Evolutionary conservation across 1,140 invertebrate species (phyloP).

Genomic region (Colletes latitarsis): DNA sequence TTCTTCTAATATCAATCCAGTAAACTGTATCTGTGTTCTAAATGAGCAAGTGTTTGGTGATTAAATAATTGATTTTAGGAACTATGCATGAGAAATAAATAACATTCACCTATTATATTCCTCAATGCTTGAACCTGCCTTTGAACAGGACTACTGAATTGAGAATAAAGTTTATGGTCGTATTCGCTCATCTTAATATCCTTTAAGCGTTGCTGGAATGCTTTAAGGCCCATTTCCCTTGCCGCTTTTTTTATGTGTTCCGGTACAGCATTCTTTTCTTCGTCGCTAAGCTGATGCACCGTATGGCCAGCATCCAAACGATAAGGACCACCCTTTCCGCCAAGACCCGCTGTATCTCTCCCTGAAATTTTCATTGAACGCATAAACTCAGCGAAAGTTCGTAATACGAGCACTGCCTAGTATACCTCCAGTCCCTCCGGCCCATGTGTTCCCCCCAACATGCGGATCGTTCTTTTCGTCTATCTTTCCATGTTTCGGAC

Average conservation of each 20-base stretch:
- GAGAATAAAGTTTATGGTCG: constrained; percentile 93
- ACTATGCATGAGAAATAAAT: no score
- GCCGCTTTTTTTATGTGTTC: constrained; percentile 94
- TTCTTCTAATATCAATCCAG: no score
- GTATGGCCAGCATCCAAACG: constrained; percentile 95
- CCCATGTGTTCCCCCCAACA: constrained; percentile 98
- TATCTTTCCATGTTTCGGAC: constrained; percentile 95
- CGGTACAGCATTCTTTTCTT: constrained; percentile 94
- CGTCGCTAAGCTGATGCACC: constrained; percentile 93
- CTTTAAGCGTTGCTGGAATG: constrained; percentile 92
- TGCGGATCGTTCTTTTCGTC: constrained; percentile 94
- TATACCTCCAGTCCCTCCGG: constrained; percentile 93
- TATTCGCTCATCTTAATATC: constrained; percentile 98
- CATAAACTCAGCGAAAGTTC: neutral
- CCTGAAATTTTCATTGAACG: constrained; percentile 62
- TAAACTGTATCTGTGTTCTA: no score
- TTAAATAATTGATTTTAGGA: no score
- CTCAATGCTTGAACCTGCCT: constrained; percentile 87
- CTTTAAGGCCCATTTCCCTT: constrained; percentile 94
- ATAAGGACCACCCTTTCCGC: constrained; percentile 96
- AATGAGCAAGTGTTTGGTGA: no score
- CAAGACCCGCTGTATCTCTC: constrained; percentile 95
- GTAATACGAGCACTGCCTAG: neutral
- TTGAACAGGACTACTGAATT: constrained; percentile 89
- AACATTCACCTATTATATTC: constrained; percentile 82